phyloP scores from a whole-genome alignment of 2,797 vertebrate species.

The Ceryle rudis region DNA sequence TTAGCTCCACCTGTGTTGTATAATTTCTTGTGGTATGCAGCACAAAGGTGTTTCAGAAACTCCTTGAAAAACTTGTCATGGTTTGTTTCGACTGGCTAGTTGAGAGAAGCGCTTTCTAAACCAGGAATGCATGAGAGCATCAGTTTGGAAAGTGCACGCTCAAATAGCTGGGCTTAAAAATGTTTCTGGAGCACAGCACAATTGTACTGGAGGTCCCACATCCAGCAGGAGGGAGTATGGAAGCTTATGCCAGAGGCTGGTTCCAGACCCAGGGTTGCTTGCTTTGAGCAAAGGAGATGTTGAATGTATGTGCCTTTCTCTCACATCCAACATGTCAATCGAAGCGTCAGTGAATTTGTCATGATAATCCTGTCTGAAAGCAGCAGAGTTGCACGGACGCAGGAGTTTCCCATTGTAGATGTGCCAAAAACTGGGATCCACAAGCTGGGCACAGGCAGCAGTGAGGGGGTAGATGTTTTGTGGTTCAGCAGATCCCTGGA shows the following conservation, averaged over 20 bases:
- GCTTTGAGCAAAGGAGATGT: neutral
- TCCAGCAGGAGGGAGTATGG: neutral
- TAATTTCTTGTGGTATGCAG: neutral
- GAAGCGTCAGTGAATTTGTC: neutral
- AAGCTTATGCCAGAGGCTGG: neutral
- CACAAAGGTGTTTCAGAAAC: neutral
- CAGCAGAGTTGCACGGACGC: neutral
- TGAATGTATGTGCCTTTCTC: rapidly evolving
- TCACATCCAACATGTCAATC: rapidly evolving
- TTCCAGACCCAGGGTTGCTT: neutral
- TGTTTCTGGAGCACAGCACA: neutral
- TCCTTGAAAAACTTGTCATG: neutral
- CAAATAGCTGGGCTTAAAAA: neutral
- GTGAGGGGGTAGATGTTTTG: rapidly evolving
- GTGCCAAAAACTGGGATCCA: rapidly evolving
- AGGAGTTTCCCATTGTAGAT: neutral
- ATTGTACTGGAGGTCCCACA: neutral
- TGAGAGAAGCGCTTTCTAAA: neutral
- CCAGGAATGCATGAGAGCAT: neutral
- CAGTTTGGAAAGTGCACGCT: rapidly evolving
- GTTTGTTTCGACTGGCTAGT: neutral
- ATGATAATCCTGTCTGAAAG: neutral
- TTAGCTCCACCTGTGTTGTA: neutral
- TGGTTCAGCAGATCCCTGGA: neutral
- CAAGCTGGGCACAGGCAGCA: rapidly evolving